Percentiles rank a stretch among this genome's conserved stretches.
Evolutionary conservation across 2,113 vertebrate species (phyloP).

Genomic region (Prunella himalayana): DNA sequence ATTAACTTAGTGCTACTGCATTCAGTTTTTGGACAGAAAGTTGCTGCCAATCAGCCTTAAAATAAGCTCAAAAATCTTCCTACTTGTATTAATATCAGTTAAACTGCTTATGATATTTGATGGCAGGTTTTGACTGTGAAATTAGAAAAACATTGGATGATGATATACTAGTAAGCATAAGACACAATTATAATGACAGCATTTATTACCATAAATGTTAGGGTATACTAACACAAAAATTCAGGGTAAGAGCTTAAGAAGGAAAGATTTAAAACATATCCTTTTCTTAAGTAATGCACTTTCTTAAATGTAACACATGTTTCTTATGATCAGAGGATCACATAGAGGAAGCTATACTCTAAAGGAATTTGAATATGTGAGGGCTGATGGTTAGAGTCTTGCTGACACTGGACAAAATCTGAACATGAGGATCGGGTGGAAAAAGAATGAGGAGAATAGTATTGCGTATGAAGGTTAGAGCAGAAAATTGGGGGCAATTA

Average conservation of each 20-base stretch:
- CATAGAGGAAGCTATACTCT: background rate
- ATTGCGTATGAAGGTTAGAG: constrained; percentile 30
- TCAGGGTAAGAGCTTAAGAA: background rate
- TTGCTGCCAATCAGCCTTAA: constrained; percentile 34
- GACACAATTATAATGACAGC: background rate
- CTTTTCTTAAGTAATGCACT: background rate
- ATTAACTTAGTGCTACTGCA: background rate
- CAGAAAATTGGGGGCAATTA: constrained; percentile 48
- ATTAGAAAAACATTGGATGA: background rate
- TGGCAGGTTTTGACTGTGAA: background rate
- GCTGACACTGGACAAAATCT: background rate
- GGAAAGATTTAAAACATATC: background rate
- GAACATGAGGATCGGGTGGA: background rate
- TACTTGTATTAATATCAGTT: background rate
- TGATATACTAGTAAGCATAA: background rate
- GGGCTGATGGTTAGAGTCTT: background rate
- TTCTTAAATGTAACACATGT: background rate
- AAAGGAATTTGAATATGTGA: background rate
- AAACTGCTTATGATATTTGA: constrained; percentile 11
- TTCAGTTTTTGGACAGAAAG: background rate
- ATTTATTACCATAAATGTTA: background rate
- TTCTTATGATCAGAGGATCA: background rate
- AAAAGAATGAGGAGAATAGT: background rate
- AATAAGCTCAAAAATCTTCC: constrained; percentile 23
- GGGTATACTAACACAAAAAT: background rate